Percentiles rank a stretch among this genome's conserved stretches.
These are phyloP conservation scores for Mustelus asterias DNA, from an alignment of 2,113 vertebrate species.

Conservation along the genomic window DNA sequence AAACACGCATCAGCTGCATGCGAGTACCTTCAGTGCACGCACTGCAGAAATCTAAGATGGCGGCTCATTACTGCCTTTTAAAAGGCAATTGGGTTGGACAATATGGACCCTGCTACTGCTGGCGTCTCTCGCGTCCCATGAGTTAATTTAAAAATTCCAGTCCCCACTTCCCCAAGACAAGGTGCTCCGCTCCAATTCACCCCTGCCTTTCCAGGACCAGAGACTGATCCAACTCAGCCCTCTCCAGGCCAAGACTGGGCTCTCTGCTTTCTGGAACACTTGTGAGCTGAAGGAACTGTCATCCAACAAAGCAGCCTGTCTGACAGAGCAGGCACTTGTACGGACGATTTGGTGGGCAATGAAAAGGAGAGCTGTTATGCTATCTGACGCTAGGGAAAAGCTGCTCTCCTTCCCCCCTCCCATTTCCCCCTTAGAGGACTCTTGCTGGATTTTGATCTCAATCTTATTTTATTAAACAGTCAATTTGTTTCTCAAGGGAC, in stretches of 20 bases:
- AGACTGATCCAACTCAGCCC: not conserved
- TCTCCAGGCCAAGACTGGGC: not conserved
- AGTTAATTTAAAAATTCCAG: not conserved
- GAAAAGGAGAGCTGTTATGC: constrained; percentile 19
- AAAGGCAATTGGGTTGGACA: not conserved
- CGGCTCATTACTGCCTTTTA: not conserved
- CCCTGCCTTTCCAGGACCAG: not conserved
- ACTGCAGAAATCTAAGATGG: not conserved
- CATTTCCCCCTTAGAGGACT: not conserved
- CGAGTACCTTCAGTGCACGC: too few relatives aligned
- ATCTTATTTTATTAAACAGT: constrained; percentile 35
- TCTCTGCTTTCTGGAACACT: not conserved
- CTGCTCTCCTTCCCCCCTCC: not conserved
- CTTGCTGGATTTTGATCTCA: constrained; percentile 25
- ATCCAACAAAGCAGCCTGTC: not conserved
- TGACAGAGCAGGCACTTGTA: constrained; percentile 11
- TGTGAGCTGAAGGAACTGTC: not conserved
- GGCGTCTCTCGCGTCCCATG: not conserved
- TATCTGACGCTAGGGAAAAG: constrained; percentile 13
- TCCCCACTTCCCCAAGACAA: not conserved
- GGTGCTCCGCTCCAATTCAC: not conserved
- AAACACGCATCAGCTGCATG: too few relatives aligned
- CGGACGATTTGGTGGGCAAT: not conserved
- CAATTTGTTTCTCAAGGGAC: constrained; percentile 40
- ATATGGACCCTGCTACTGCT: not conserved